Evolutionary conservation across 2,888 invertebrate genomes (phyloP).

Genomic region (Eristalinus aeneus): DNA sequence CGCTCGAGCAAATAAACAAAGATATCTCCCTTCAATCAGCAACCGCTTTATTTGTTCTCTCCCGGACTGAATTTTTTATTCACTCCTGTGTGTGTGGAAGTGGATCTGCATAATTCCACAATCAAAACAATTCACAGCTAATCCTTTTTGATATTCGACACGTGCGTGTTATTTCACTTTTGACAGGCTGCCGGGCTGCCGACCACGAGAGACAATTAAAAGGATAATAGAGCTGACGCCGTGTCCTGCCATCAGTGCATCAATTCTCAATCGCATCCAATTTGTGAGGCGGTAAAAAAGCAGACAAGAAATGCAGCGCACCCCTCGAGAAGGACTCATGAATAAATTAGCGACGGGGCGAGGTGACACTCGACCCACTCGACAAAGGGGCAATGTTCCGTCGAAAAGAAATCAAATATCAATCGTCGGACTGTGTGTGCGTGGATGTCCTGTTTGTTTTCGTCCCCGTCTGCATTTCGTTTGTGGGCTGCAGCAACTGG

Average conservation of each 20-base stretch:
- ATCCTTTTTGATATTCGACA: slow-evolving; percentile 62
- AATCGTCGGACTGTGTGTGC: slow-evolving; percentile 24
- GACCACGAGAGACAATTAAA: slow-evolving; percentile 51
- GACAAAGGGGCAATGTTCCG: background rate
- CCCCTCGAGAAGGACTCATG: background rate
- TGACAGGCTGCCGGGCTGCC: slow-evolving; percentile 11
- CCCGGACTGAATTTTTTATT: slow-evolving; percentile 17
- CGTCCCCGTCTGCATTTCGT: slow-evolving; percentile 1
- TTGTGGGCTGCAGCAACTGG: slow-evolving; percentile 34
- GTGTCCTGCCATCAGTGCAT: slow-evolving; percentile 30
- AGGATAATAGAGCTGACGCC: slow-evolving; percentile 49
- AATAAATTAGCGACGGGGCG: background rate
- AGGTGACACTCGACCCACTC: background rate
- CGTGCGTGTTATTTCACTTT: slow-evolving; percentile 53
- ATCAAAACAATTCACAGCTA: slow-evolving; percentile 68
- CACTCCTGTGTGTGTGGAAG: background rate
- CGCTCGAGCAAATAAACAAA: slow-evolving; percentile 48
- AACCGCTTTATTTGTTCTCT: background rate
- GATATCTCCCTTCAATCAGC: slow-evolving; percentile 6
- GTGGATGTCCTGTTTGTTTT: slow-evolving; percentile 3
- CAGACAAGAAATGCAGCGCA: slow-evolving; percentile 27
- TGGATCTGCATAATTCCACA: slow-evolving; percentile 64
- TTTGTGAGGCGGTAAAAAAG: slow-evolving; percentile 46
- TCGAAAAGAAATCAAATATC: slow-evolving; percentile 37
- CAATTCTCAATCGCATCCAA: slow-evolving; percentile 13